phyloP scores from a whole-genome alignment of 2,797 vertebrate species.

The Nyctibius grandis region DNA sequence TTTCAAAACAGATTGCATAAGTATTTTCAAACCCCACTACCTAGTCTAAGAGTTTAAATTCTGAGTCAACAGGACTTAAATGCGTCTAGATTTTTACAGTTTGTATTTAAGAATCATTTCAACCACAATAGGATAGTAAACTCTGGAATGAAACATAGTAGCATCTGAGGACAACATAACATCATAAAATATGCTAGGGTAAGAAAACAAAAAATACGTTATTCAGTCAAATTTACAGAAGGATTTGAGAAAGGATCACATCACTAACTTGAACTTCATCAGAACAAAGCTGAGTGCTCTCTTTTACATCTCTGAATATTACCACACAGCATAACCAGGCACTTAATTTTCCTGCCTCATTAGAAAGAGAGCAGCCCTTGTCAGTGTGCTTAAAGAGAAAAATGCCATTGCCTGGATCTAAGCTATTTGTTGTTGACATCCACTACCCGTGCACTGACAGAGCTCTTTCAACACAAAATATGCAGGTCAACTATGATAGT shows the following conservation, averaged over 20 bases:
- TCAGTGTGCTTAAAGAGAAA: background rate
- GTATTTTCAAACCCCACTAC: background rate
- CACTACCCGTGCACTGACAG: background rate
- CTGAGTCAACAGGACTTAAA: background rate
- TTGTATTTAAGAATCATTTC: background rate
- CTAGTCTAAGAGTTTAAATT: background rate
- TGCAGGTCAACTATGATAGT: background rate
- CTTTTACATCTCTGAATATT: background rate
- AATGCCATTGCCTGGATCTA: background rate
- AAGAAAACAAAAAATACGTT: background rate
- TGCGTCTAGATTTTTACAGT: background rate
- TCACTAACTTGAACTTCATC: background rate
- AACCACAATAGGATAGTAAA: background rate
- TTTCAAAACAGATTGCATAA: background rate
- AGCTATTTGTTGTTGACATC: background rate
- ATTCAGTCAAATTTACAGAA: background rate
- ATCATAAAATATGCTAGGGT: background rate
- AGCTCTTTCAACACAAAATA: background rate
- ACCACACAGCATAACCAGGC: background rate
- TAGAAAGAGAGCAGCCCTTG: background rate
- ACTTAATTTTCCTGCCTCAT: background rate
- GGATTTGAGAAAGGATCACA: background rate
- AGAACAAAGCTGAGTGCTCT: background rate
- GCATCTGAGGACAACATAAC: background rate
- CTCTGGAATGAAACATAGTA: background rate